A percentile compares a stretch with the other conserved stretches of the same genome.
Evolutionary conservation across 2,888 invertebrate species (phyloP).

Genomic region (Drosophila quasianomalipes): DNA sequence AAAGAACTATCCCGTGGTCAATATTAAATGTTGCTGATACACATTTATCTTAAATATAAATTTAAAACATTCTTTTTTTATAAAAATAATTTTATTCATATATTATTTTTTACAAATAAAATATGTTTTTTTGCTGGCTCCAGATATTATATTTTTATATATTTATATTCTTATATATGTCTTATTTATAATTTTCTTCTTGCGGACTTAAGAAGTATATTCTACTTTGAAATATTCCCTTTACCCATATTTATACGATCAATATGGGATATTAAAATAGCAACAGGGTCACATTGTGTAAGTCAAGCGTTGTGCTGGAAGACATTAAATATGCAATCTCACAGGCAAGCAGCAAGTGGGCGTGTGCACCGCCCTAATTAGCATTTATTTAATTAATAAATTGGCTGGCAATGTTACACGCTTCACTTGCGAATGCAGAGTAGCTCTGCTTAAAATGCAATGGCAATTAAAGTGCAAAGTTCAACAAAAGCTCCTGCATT

Average conservation of each 20-base stretch:
- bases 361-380: conserved; percentile 47
- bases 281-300: conserved; percentile 1
- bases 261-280: conserved; percentile 8
- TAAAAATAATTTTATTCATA: no score
- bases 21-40: no score
- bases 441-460: conserved; percentile 48
- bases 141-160: background rate
- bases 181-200: background rate
- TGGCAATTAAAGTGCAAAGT: conserved; percentile 70
- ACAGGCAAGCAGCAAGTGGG: conserved; percentile 6
- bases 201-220: background rate
- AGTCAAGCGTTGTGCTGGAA: conserved; percentile 47
- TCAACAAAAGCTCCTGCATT: conserved; percentile 63
- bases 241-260: background rate
- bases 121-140: background rate
- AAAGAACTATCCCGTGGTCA: background rate
- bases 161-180: background rate
- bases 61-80: no score
- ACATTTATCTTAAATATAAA: no score
- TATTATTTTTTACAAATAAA: no score
- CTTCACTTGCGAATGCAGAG: conserved; percentile 17
- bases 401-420: conserved; percentile 21
- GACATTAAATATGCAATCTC: conserved; percentile 50
- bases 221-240: background rate
- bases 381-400: conserved; percentile 69